A percentile compares a stretch with the other conserved stretches of the same genome.
Conservation (phyloP, 2,888 invertebrate genomes). For the Cephus spinipes region DNA sequence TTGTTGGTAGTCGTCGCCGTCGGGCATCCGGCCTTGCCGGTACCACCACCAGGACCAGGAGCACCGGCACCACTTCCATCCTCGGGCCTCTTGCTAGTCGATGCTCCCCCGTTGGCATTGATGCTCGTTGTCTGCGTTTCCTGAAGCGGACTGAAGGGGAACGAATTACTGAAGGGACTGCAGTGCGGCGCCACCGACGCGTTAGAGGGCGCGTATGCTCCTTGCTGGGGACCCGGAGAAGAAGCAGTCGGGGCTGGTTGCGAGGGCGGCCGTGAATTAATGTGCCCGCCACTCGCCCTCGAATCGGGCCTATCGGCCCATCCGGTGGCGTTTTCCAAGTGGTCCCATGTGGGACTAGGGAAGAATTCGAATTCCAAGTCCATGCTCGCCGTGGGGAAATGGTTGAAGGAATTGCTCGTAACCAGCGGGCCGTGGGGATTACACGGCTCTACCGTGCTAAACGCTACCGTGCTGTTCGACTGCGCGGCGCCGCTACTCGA, state of each 20-base stretch:
- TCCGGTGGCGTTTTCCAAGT: conserved; percentile 58
- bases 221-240: conserved; percentile 65
- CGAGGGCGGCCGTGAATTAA: conserved; percentile 73
- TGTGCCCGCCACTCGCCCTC: conserved; percentile 71
- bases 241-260: conserved; percentile 70
- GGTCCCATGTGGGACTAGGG: conserved; percentile 75
- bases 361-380: conserved; percentile 79
- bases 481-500: conserved; percentile 50
- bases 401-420: conserved; percentile 52
- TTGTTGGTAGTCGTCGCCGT: conserved; percentile 10
- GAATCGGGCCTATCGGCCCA: conserved; percentile 72
- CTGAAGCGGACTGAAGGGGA: conserved; percentile 75
- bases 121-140: conserved; percentile 65
- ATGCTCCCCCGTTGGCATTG: conserved; percentile 54
- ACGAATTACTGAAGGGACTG: conserved; percentile 70
- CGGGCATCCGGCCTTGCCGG: conserved; percentile 17
- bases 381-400: conserved; percentile 54
- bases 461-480: conserved; percentile 54
- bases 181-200: conserved; percentile 71
- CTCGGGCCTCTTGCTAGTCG: conserved; percentile 33
- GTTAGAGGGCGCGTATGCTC: conserved; percentile 52
- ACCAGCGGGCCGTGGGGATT: conserved; percentile 55
- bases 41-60: neutral
- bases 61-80: conserved; percentile 9
- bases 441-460: conserved; percentile 54